These are phyloP conservation scores for Dicentrarchus labrax DNA, from an alignment of 2,113 vertebrate species.

Conservation along the genomic window DNA sequence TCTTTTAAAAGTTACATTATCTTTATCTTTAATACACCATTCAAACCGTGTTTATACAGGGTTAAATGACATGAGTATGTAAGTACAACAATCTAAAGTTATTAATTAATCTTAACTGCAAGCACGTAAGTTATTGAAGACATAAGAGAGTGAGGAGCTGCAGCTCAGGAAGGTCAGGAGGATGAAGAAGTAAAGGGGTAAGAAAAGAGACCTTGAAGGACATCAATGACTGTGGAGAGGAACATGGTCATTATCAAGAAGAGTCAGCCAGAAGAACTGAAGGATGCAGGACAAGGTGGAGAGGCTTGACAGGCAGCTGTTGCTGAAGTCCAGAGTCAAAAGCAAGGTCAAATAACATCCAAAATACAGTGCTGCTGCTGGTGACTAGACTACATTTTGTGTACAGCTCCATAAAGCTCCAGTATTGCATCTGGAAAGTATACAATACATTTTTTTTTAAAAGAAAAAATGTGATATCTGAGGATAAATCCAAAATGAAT, in stretches of 20 bases:
- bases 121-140: not conserved
- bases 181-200: not conserved
- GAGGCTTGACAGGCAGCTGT: constrained; percentile 16
- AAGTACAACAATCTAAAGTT: not conserved
- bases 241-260: constrained; percentile 26
- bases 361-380: not conserved
- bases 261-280: not conserved
- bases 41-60: too few relatives aligned
- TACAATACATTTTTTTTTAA: not conserved
- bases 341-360: not conserved
- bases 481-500: not conserved
- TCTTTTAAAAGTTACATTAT: not conserved
- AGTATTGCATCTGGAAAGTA: not conserved
- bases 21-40: not conserved
- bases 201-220: constrained; percentile 10
- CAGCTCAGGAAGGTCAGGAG: not conserved
- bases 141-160: constrained; percentile 10
- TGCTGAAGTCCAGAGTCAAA: not conserved
- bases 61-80: not conserved
- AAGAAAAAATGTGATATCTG: not conserved
- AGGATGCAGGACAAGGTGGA: constrained; percentile 12
- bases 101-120: not conserved
- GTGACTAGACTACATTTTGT: not conserved
- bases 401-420: not conserved
- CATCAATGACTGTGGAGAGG: not conserved